A percentile compares a stretch with the other conserved stretches of the same genome.
Evolutionary conservation across 2,113 vertebrate genomes (phyloP).

Genomic region (Hypanus sabinus): DNA sequence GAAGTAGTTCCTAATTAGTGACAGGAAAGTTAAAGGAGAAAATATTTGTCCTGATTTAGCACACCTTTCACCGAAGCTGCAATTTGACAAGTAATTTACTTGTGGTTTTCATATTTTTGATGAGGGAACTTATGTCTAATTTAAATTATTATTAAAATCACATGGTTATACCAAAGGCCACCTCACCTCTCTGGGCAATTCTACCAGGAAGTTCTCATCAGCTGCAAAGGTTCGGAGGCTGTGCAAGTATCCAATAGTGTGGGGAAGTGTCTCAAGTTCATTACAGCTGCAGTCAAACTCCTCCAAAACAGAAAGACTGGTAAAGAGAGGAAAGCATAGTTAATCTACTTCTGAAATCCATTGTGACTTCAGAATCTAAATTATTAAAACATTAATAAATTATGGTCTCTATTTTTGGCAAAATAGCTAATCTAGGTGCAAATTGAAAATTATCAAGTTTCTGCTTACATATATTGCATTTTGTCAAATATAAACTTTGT

Average conservation of each 20-base stretch:
- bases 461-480: background rate
- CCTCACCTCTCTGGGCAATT: conserved; percentile 86
- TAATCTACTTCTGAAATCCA: background rate
- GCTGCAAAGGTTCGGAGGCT: conserved; percentile 86
- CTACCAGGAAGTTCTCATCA: conserved; percentile 91
- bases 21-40: background rate
- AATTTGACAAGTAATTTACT: background rate
- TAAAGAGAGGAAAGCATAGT: conserved; percentile 41
- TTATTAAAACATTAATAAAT: background rate
- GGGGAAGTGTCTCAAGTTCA: conserved; percentile 84
- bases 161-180: background rate
- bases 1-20: background rate
- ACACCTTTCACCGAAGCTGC: background rate
- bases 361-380: background rate
- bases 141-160: background rate
- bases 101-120: background rate
- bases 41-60: background rate
- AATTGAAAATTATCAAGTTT: background rate
- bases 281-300: conserved; percentile 98
- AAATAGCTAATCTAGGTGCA: background rate
- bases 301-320: conserved; percentile 88
- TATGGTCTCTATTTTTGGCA: background rate
- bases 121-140: background rate
- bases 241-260: conserved; percentile 87
- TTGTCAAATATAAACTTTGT: background rate